Evolutionary conservation across 2,113 vertebrate species (phyloP), one percentile per base, ranked within the genome.

Genomic region (Morone saxatilis): DNA sequence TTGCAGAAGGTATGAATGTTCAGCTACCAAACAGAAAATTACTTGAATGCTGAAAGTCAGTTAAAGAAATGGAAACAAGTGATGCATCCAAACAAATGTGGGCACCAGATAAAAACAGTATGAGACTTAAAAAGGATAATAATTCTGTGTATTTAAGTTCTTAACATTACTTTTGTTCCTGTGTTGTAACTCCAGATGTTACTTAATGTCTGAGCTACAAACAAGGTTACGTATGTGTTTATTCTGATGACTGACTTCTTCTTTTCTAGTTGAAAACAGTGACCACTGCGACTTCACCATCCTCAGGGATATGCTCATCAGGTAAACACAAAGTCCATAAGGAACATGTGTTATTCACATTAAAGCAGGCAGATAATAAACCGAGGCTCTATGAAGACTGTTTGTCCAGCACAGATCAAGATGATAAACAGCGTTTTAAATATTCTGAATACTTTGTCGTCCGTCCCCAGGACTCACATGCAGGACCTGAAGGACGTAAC

Each of bases 261-360:
- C 3, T 83, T 63, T 20, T 41, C 22, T 85, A 99, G 98, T 99
- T 94, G 98, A 99, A 95, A 99, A 99, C 40, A 95, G 97, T 57
- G 98, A 99, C 73, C 98, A 99, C 93, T 99, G 98, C 90, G 98
- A 99, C 93, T 99, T 99, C 95, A 99, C 98, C 92, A 98, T 99
- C 94, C 96, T 99, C 91, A 96, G 98, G 93, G 97, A 99, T 93
- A 99, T 99, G 98, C 97, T 99, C 90, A 99, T 99, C 97, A 98
- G 98, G 98, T 99, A 96, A 25, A n/a, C 19, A 17, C 14, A 40
- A 19, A 31, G 20, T 31, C 31, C 6, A 20, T 17, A n/a, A 22
- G 36, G 13, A 48, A 12, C 40, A 4, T 10, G 19, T 10, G 14
- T 9, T 11, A 17, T n/a, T 13, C 43, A 43, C 19, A 25, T 36